A percentile compares a stretch with the other conserved stretches of the same genome.
Evolutionary conservation across 2,888 invertebrate species (phyloP).

Genomic region (Stenodema calcarata): DNA sequence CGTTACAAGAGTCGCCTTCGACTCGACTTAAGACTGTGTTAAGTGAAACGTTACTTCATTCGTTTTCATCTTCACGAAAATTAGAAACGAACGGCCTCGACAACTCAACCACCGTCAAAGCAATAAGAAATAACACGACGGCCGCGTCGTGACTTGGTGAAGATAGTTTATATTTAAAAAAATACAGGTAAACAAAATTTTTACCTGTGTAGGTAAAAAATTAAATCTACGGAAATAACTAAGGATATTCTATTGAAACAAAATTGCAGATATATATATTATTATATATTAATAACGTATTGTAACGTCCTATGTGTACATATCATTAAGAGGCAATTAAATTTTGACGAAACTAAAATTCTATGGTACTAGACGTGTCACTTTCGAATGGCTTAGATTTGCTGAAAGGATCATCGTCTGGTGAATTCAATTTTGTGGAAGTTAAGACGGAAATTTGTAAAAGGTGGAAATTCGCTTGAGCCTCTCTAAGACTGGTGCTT

Average conservation of each 20-base stretch:
- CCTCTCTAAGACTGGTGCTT: slow-evolving; percentile 14
- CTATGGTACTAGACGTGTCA: neutral
- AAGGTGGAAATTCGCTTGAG: neutral
- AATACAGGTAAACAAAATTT: neutral
- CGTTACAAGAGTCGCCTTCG: neutral
- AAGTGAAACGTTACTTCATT: neutral
- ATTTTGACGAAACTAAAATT: neutral
- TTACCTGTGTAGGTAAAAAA: neutral
- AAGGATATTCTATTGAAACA: slow-evolving; percentile 5
- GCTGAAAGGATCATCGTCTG: neutral
- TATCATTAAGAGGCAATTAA: slow-evolving; percentile 23
- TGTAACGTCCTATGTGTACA: slow-evolving; percentile 35
- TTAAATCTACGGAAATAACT: neutral
- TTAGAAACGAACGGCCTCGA: neutral
- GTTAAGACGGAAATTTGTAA: neutral
- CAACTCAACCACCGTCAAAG: neutral
- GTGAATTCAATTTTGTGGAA: neutral
- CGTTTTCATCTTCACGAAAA: neutral
- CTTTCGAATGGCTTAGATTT: neutral
- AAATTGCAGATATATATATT: neutral
- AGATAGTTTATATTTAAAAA: neutral
- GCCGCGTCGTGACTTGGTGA: neutral
- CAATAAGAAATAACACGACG: neutral
- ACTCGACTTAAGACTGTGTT: neutral
- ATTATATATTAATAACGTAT: neutral